Evolutionary conservation across 2,113 vertebrate species (phyloP), one percentile per base, ranked within the genome.

Genomic region (Pseudopipra pipra): DNA sequence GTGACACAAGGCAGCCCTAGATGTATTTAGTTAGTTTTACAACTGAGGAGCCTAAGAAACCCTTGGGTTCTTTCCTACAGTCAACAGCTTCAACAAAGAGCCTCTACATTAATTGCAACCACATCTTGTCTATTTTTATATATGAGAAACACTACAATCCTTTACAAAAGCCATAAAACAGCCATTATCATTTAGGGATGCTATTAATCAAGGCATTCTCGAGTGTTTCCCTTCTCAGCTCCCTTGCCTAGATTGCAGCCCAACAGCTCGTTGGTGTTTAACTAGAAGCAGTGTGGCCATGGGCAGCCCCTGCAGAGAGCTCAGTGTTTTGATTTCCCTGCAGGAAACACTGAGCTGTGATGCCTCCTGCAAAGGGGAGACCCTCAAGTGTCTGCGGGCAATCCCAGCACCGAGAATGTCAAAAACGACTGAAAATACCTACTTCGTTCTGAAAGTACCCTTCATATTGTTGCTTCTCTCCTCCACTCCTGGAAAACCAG

Each of bases 101-200:
- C 72, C 47, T 80, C 73, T 73, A n/a, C 43, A 89, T 85, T 95
- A 92, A 97, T 82, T 91, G 87, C 77, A 95, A 91, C 87, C 91
- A 94, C 89, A 84, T 93, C 90, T 70, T 81, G 68, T 78, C 83
- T 58, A 85, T 93, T 92, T 91, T 93, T 90, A 84, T 68, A 37
- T 56, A 81, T 68, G 68, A 90, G 83, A 77, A 95, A 81, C 88
- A 81, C 76, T 84, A n/a, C 56, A 56, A 76, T 68, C 52, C 85
- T 81, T 90, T 90, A 90, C 30, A 96, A 88, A 84, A 80, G 37
- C 83, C 84, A 74, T 90, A 90, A 92, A 94, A 21, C 55, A 94
- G 79, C 68, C 52, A 91, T 68, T 91, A 93, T 93, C 88, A 94
- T 90, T 93, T 87, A 92, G 79, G 76, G 85, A 93, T 96, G 95